These are phyloP conservation scores for Tachysurus vachellii DNA, from an alignment of 2,113 vertebrate species.

Conservation along the genomic window DNA sequence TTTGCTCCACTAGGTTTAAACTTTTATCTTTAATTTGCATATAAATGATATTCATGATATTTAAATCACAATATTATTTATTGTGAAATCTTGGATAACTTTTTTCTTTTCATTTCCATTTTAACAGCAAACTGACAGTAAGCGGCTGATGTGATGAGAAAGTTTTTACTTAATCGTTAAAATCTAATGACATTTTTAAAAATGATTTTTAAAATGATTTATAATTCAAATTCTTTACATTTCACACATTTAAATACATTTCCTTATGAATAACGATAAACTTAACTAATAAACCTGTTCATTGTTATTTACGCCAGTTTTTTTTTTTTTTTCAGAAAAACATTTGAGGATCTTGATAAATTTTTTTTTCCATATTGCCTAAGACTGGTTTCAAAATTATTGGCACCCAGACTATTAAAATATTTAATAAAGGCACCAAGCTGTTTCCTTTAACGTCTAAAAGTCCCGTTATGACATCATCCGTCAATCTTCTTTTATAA, in stretches of 20 bases:
- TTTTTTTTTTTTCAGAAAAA: too few relatives aligned
- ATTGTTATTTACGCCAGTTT: too few relatives aligned
- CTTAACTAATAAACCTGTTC: too few relatives aligned
- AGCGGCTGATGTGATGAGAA: background rate
- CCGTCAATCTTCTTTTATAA: too few relatives aligned
- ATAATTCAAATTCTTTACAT: background rate
- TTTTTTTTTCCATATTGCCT: background rate
- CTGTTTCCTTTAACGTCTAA: too few relatives aligned
- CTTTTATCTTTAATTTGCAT: too few relatives aligned
- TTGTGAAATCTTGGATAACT: background rate
- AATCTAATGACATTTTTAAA: background rate
- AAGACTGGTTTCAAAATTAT: background rate
- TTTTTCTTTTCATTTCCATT: background rate
- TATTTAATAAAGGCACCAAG: background rate
- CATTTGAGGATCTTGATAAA: too few relatives aligned
- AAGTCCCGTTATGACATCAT: background rate
- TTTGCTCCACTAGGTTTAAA: too few relatives aligned
- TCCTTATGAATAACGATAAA: too few relatives aligned
- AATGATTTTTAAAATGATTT: background rate
- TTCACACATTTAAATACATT: background rate
- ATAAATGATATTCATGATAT: background rate
- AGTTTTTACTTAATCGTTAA: background rate
- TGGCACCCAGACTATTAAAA: background rate
- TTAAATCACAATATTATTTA: background rate
- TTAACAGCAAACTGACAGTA: too few relatives aligned